Evolutionary conservation across 2,113 vertebrate species (phyloP).

Genomic region (Apteryx owenii): DNA sequence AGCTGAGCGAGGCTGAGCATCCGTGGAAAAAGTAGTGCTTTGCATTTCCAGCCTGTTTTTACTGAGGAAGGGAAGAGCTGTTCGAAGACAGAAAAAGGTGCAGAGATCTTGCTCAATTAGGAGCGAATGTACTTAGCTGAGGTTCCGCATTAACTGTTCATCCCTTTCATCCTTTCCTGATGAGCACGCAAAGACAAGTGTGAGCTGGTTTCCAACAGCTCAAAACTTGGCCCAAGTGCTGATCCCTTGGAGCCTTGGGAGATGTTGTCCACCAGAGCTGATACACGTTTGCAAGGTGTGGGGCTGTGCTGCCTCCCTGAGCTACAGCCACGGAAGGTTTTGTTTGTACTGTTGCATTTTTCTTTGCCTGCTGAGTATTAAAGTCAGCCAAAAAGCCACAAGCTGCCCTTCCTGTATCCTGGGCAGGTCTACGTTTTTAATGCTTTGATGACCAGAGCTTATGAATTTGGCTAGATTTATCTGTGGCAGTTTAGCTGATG

Average conservation of each 20-base stretch:
- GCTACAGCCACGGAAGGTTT: not conserved
- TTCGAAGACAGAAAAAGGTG: fast-evolving
- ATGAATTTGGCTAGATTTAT: fast-evolving
- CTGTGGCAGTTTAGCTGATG: fast-evolving
- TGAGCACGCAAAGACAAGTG: fast-evolving
- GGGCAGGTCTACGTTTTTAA: not conserved
- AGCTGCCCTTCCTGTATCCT: not conserved
- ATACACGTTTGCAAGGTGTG: not conserved
- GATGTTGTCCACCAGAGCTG: fast-evolving
- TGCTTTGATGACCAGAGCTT: not conserved
- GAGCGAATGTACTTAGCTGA: not conserved
- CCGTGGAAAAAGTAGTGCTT: not conserved
- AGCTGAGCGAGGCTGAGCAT: fast-evolving
- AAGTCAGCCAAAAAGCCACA: not conserved
- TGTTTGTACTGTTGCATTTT: fast-evolving
- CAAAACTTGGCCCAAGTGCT: fast-evolving
- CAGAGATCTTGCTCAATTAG: not conserved
- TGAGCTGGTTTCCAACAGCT: not conserved
- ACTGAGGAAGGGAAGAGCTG: not conserved
- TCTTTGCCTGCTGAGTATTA: not conserved
- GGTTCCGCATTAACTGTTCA: not conserved
- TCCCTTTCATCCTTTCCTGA: not conserved
- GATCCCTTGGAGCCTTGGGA: not conserved
- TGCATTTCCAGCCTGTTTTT: not conserved
- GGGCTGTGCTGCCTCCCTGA: not conserved